A percentile compares a stretch with the other conserved stretches of the same genome.
Conservation (phyloP, 1,140 invertebrate species). For the Contarinia nasturtii region DNA sequence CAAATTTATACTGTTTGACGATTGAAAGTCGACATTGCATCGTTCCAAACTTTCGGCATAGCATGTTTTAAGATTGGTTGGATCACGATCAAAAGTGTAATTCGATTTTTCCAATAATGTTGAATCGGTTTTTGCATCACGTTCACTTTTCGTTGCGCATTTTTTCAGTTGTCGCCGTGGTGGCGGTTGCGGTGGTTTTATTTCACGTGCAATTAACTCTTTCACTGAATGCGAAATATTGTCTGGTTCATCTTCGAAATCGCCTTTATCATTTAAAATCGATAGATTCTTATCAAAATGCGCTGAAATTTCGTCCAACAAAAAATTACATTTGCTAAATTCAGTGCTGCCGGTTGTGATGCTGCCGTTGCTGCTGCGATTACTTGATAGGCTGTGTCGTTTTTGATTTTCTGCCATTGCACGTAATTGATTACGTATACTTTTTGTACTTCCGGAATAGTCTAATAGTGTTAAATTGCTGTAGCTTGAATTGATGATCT, state of each 20-base stretch:
- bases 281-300: constrained; percentile 32
- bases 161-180: neutral
- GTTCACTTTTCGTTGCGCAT: constrained; percentile 9
- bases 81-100: constrained; percentile 22
- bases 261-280: constrained; percentile 22
- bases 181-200: neutral
- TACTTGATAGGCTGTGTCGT: neutral
- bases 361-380: neutral
- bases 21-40: constrained; percentile 13
- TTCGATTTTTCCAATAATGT: neutral
- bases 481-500: constrained; percentile 17
- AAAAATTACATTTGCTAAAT: constrained; percentile 14
- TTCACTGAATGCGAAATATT: neutral
- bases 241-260: neutral
- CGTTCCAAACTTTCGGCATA: constrained; percentile 20
- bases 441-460: constrained; percentile 8
- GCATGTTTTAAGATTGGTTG: constrained; percentile 16
- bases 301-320: constrained; percentile 21
- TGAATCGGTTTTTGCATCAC: constrained; percentile 7
- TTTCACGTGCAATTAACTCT: neutral
- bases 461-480: constrained; percentile 18
- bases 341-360: neutral
- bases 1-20: neutral
- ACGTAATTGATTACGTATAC: neutral
- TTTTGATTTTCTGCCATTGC: constrained; percentile 4